Evolutionary conservation across 2,797 vertebrate genomes (phyloP).

Genomic region (Amblyopsis hoosieri): DNA sequence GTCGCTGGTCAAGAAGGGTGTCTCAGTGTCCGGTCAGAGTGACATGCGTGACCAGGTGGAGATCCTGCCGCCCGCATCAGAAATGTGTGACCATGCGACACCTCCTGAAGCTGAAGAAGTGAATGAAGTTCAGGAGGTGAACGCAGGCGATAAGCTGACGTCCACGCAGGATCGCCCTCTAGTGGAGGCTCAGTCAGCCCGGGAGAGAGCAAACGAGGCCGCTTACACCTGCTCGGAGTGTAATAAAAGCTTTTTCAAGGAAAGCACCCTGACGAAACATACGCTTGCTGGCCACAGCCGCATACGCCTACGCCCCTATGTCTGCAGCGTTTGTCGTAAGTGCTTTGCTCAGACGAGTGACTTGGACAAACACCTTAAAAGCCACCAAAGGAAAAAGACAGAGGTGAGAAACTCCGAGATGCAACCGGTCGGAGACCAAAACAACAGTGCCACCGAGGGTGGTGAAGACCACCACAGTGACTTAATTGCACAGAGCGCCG

Average conservation of each 20-base stretch:
- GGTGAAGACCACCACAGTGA: conserved; percentile 16
- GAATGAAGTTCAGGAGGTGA: background rate
- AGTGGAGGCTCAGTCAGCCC: conserved; percentile 23
- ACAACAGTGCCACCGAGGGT: background rate
- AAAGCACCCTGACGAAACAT: conserved; percentile 50
- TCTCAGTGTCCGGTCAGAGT: background rate
- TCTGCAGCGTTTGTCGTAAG: conserved; percentile 65
- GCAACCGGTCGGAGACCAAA: conserved; percentile 10
- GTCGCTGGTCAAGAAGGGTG: background rate
- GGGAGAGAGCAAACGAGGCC: background rate
- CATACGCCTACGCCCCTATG: conserved; percentile 64
- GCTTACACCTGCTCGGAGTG: conserved; percentile 46
- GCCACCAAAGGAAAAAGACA: conserved; percentile 37
- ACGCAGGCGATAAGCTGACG: background rate
- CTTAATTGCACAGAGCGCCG: conserved; percentile 14
- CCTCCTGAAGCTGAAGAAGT: no score
- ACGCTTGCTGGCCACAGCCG: conserved; percentile 43
- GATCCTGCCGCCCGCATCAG: background rate
- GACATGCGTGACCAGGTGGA: background rate
- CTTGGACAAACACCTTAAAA: conserved; percentile 59
- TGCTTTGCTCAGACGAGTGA: conserved; percentile 66
- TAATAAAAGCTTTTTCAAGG: conserved; percentile 45
- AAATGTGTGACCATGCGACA: background rate
- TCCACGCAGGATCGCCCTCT: background rate
- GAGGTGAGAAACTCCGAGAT: background rate